phyloP scores from a whole-genome alignment of 92 coral and sea anemone species.

The Phymanthus crucifer region DNA sequence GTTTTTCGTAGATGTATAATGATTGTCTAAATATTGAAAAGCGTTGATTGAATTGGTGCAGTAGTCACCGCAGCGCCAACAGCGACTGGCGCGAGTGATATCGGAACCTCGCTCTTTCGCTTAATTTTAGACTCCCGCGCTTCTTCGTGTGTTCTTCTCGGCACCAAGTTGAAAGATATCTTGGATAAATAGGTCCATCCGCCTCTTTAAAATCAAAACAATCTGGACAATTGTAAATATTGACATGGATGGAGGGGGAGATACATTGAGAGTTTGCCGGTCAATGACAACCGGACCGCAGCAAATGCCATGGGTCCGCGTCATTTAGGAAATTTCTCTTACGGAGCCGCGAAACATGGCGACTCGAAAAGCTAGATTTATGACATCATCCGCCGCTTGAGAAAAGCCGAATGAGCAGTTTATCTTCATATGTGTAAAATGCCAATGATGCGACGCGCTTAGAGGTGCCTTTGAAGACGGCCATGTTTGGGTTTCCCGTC shows the following conservation, averaged over 20 bases:
- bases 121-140: neutral
- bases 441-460: too few species aligned
- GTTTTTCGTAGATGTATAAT: neutral
- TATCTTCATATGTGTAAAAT: too few species aligned
- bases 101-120: neutral
- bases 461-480: too few species aligned
- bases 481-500: too few species aligned
- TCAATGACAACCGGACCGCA: neutral
- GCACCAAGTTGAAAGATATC: neutral
- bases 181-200: neutral
- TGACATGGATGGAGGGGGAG: neutral
- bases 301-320: neutral
- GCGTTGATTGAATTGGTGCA: neutral
- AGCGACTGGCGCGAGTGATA: neutral
- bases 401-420: too few species aligned
- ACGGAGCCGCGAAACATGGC: neutral
- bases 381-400: neutral
- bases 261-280: neutral
- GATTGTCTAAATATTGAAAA: neutral
- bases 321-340: neutral
- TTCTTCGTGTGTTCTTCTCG: too few species aligned
- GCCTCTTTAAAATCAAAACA: neutral
- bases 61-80: neutral
- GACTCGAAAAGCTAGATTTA: neutral
- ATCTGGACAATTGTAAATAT: neutral